These are phyloP conservation scores for Marcusenius ussheri DNA, from an alignment of 2,113 vertebrate species.

Conservation along the genomic window DNA sequence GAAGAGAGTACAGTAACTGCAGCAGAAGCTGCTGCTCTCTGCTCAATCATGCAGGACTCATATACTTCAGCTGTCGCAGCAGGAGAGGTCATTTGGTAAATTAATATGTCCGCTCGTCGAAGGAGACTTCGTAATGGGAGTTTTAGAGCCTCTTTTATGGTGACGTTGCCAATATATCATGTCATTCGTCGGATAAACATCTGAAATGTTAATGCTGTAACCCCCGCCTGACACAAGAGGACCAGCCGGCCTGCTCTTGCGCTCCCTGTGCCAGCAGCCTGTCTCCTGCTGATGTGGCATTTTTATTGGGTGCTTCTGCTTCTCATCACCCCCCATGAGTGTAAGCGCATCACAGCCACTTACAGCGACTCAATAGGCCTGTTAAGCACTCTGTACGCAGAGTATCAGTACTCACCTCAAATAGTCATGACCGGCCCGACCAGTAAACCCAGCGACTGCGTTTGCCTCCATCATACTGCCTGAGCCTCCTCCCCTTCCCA, in stretches of 20 bases:
- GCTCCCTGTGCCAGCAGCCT: not conserved
- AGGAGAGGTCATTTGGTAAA: not conserved
- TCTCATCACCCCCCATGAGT: not conserved
- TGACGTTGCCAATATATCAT: not conserved
- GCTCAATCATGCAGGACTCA: not conserved
- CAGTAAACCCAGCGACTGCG: not conserved
- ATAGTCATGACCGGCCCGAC: not conserved
- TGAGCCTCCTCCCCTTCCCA: not conserved
- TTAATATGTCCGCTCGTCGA: not conserved
- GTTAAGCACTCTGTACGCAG: not conserved
- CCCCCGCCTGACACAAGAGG: not conserved
- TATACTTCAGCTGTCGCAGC: not conserved
- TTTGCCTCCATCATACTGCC: not conserved
- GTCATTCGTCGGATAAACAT: not conserved
- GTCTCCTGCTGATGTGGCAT: not conserved
- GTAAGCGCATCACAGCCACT: not conserved
- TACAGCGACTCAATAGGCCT: not conserved
- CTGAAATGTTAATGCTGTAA: not conserved
- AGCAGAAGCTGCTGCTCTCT: not conserved
- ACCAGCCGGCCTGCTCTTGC: not conserved
- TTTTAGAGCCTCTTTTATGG: not conserved
- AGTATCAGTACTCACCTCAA: not conserved
- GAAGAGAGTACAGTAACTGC: not conserved
- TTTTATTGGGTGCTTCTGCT: not conserved
- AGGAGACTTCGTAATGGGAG: not conserved